Evolutionary conservation across 2,797 vertebrate genomes (phyloP).

Genomic region (Ptychadena robeensis): DNA sequence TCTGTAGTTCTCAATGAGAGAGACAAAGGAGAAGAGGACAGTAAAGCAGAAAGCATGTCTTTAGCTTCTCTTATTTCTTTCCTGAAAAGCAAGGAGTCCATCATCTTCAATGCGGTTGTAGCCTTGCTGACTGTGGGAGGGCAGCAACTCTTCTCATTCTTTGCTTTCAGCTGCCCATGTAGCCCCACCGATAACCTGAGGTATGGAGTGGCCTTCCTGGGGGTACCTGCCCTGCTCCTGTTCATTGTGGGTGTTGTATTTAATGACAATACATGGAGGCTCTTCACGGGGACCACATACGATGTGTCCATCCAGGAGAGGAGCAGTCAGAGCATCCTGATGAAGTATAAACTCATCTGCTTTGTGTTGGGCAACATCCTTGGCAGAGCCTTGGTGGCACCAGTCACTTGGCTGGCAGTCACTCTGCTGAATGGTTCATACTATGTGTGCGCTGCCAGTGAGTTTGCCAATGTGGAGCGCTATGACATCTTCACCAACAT

Average conservation of each 20-base stretch:
- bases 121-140: constrained; percentile 70
- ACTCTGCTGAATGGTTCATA: constrained; percentile 75
- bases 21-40: not conserved
- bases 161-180: constrained; percentile 76
- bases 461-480: constrained; percentile 65
- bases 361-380: constrained; percentile 71
- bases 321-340: not conserved
- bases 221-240: constrained; percentile 75
- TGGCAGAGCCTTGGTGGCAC: constrained; percentile 73
- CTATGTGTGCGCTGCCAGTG: constrained; percentile 74
- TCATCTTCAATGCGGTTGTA: constrained; percentile 72
- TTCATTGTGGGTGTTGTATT: constrained; percentile 73
- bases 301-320: constrained; percentile 61
- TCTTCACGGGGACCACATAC: constrained; percentile 65
- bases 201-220: constrained; percentile 75
- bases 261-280: constrained; percentile 74
- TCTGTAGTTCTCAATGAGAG: constrained; percentile 37
- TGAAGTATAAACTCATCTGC: constrained; percentile 72
- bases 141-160: constrained; percentile 76
- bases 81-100: constrained; percentile 71
- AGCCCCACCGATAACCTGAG: constrained; percentile 73
- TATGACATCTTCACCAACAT: constrained; percentile 62
- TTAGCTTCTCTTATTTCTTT: constrained; percentile 66
- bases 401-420: constrained; percentile 75
- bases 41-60: constrained; percentile 61